Percentiles rank a stretch among this genome's conserved stretches.
phyloP scores from a whole-genome alignment of 92 coral and sea anemone species.

The Porites rus region DNA sequence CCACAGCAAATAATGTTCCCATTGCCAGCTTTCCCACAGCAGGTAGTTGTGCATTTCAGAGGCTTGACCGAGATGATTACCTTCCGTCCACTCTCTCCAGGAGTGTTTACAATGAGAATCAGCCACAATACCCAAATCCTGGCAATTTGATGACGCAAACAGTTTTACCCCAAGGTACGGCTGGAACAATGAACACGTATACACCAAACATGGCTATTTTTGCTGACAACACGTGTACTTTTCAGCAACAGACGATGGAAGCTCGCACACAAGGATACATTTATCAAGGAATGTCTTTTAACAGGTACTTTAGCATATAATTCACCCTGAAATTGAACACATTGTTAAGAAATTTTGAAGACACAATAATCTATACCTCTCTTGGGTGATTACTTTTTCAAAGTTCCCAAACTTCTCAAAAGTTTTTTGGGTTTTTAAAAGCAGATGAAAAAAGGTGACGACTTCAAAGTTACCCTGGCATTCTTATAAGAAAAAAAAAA shows the following conservation, averaged over 20 bases:
- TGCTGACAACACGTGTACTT: neutral
- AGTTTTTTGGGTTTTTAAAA: no score
- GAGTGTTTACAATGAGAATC: neutral
- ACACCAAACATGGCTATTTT: neutral
- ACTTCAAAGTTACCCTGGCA: neutral
- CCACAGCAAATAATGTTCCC: slow-evolving; percentile 4
- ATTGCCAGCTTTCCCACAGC: neutral
- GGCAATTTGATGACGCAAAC: neutral
- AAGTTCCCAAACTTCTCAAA: no score
- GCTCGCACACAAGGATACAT: neutral
- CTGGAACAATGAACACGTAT: slow-evolving; percentile 7
- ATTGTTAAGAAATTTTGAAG: slow-evolving; percentile 3
- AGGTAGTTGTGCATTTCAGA: neutral
- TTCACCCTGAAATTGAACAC: neutral
- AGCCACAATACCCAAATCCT: neutral
- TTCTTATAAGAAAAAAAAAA: neutral
- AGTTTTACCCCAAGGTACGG: neutral
- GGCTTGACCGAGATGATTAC: neutral
- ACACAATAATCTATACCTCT: neutral
- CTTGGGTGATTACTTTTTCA: neutral
- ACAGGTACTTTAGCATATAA: neutral
- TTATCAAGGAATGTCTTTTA: neutral
- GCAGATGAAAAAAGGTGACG: no score
- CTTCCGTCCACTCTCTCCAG: neutral
- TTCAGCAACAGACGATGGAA: slow-evolving; percentile 12